Conservation (phyloP, 2,888 invertebrate species). For the Nasonia oneida region DNA sequence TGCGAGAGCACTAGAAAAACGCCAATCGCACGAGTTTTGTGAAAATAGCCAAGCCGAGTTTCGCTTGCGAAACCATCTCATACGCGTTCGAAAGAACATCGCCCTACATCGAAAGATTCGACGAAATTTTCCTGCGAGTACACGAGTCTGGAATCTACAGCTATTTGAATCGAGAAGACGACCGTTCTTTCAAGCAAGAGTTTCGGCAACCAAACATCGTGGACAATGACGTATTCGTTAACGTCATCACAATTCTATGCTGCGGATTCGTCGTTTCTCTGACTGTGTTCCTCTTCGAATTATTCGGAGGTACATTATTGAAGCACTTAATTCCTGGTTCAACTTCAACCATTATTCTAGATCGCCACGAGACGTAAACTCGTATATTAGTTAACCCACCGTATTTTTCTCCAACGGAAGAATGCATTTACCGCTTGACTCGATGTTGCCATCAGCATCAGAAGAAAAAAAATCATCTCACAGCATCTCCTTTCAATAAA, state of each 20-base stretch:
- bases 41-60: not conserved
- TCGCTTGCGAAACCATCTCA: not conserved
- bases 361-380: no score
- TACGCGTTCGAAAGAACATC: slow-evolving; percentile 10
- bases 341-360: no score
- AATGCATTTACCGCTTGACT: not conserved
- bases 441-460: not conserved
- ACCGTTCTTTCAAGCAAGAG: not conserved
- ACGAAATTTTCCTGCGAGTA: not conserved
- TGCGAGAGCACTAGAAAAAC: not conserved
- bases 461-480: not conserved
- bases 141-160: not conserved
- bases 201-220: not conserved
- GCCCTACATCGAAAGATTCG: not conserved
- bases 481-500: not conserved
- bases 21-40: not conserved
- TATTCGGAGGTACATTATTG: not conserved
- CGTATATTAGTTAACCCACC: no score
- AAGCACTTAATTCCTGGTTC: no score
- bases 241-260: not conserved
- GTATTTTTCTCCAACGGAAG: not conserved
- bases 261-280: not conserved
- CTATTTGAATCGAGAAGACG: not conserved
- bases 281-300: not conserved
- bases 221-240: not conserved